Conservation (phyloP, 2,797 vertebrate genomes). For the Todus mexicanus region DNA sequence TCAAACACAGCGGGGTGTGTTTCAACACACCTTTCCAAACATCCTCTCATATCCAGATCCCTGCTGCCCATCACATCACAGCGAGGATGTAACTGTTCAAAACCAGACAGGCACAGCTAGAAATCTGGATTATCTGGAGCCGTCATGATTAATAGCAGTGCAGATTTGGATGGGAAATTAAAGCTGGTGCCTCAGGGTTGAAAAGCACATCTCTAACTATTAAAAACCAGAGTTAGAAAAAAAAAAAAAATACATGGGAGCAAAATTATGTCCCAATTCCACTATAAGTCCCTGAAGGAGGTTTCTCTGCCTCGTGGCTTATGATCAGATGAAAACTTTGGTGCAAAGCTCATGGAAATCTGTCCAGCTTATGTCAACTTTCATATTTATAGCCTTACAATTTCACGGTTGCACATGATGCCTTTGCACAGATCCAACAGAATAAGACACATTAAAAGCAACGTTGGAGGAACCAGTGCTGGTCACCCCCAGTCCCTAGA, state of each 20-base stretch:
- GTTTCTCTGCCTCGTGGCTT: not conserved
- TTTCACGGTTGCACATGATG: rapidly evolving
- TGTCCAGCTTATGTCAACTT: not conserved
- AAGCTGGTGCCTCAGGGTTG: not conserved
- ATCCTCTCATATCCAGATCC: not conserved
- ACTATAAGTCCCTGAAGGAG: not conserved
- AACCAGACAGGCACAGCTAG: not conserved
- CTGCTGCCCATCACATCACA: not conserved
- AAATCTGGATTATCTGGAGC: not conserved
- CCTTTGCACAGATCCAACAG: not conserved
- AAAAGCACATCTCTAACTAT: not conserved
- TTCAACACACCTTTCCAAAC: not conserved
- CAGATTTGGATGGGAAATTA: not conserved
- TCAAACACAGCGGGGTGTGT: rapidly evolving
- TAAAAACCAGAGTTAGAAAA: not conserved
- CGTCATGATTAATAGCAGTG: not conserved
- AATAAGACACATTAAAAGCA: not conserved
- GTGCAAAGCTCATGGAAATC: not conserved
- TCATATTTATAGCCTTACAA: not conserved
- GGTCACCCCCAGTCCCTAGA: not conserved
- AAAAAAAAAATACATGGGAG: not conserved
- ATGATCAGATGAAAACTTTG: not conserved
- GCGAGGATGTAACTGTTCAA: not conserved
- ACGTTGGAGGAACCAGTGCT: not conserved
- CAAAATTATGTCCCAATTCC: not conserved